Evolutionary conservation across 1,140 invertebrate genomes (phyloP).

Genomic region (Harpegnathos saltator): DNA sequence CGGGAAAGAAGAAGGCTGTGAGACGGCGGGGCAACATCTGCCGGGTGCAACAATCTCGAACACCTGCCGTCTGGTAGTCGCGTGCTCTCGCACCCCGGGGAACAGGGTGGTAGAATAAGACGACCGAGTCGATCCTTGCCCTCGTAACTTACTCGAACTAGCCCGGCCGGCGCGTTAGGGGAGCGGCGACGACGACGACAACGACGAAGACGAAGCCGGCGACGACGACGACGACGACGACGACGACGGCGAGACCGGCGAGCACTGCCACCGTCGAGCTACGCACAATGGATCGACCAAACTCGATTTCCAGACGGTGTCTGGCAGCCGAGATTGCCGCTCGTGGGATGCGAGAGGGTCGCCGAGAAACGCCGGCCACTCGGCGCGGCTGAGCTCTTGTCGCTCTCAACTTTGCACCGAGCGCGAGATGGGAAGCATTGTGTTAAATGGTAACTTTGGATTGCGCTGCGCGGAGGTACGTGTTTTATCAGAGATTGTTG

Average conservation of each 20-base stretch:
- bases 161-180: not conserved
- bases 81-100: conserved; percentile 78
- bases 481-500: too few species aligned
- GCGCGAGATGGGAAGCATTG: not conserved
- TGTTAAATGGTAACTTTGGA: not conserved
- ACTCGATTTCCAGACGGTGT: conserved; percentile 54
- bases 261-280: conserved; percentile 20
- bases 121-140: conserved; percentile 68
- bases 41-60: conserved; percentile 82
- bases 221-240: not conserved
- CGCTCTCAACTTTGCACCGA: not conserved
- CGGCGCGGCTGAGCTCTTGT: not conserved
- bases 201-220: not conserved
- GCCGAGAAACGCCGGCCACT: not conserved
- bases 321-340: conserved; percentile 29
- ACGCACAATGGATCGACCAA: conserved; percentile 56
- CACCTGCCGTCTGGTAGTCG: conserved; percentile 84
- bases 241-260: not conserved
- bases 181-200: not conserved
- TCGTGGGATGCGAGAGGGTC: not conserved
- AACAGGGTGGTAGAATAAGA: conserved; percentile 74
- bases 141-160: conserved; percentile 68
- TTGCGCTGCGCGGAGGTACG: not conserved
- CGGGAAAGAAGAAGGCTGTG: conserved; percentile 67
- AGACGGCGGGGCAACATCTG: conserved; percentile 79